Conservation (phyloP, 2,797 vertebrate genomes). For the Takifugu ocellatus region DNA sequence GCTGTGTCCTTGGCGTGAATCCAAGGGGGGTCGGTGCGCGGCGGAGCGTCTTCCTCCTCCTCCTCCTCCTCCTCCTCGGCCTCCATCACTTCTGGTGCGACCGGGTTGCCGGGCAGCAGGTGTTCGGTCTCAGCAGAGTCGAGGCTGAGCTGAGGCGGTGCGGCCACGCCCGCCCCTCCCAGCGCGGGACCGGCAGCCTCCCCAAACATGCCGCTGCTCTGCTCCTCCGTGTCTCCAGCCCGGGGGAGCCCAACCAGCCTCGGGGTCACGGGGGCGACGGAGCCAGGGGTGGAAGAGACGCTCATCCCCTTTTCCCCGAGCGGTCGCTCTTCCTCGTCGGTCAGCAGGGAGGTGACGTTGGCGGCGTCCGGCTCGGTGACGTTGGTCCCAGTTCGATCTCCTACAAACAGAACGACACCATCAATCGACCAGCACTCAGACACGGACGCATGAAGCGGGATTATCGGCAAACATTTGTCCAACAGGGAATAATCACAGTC, state of each 20-base stretch:
- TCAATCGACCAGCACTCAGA: no score
- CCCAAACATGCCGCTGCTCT: constrained; percentile 83
- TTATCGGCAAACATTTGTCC: background rate
- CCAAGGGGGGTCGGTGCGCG: constrained; percentile 69
- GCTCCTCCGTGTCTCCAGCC: constrained; percentile 76
- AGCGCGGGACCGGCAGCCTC: constrained; percentile 32
- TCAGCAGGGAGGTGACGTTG: constrained; percentile 60
- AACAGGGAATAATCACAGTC: no score
- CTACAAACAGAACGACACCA: constrained; percentile 51
- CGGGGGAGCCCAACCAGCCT: constrained; percentile 49
- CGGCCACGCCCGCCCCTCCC: constrained; percentile 32
- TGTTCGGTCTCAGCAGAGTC: constrained; percentile 74
- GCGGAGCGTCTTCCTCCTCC: constrained; percentile 46
- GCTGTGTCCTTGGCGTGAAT: constrained; percentile 69
- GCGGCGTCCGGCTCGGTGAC: constrained; percentile 46
- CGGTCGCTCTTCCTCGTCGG: constrained; percentile 42
- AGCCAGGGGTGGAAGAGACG: constrained; percentile 32
- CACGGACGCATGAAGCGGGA: background rate
- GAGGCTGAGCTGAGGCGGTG: constrained; percentile 51
- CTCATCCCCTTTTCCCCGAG: constrained; percentile 51
- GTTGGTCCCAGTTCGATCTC: constrained; percentile 51
- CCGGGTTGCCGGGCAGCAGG: constrained; percentile 59
- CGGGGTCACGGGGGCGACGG: constrained; percentile 45
- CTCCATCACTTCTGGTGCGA: constrained; percentile 16
- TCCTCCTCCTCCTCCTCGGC: constrained; percentile 34